Evolutionary conservation across 2,888 invertebrate genomes (phyloP).

Genomic region (Dichetophora obliterata): DNA sequence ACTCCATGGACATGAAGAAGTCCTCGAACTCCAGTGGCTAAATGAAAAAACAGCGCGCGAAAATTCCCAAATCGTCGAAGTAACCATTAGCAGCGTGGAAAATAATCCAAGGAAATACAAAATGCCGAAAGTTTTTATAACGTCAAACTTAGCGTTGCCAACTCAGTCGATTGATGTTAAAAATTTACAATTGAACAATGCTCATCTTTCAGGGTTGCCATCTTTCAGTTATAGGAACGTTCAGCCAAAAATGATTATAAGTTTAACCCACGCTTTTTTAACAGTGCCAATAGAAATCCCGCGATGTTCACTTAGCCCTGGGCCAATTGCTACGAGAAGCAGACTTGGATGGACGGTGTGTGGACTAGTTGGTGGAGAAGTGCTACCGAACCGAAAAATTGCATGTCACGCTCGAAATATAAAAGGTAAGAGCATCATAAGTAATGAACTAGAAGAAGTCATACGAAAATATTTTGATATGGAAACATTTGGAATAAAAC

Average conservation of each 20-base stretch:
- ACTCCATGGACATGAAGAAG: slow-evolving; percentile 7
- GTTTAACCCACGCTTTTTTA: slow-evolving; percentile 30
- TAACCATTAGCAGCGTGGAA: slow-evolving; percentile 7
- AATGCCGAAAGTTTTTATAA: slow-evolving; percentile 23
- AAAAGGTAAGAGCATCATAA: background rate
- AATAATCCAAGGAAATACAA: slow-evolving; percentile 20
- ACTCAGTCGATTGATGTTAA: slow-evolving; percentile 6
- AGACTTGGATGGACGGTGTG: slow-evolving; percentile 25
- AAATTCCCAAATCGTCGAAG: slow-evolving; percentile 4
- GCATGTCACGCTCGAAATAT: slow-evolving; percentile 10
- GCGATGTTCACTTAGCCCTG: background rate
- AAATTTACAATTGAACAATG: background rate
- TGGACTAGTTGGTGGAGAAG: background rate
- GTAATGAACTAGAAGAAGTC: slow-evolving; percentile 11
- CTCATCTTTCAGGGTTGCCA: slow-evolving; percentile 18
- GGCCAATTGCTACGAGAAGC: slow-evolving; percentile 26
- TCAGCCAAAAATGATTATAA: slow-evolving; percentile 33
- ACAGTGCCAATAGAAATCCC: slow-evolving; percentile 28
- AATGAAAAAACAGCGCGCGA: background rate
- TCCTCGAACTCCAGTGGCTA: slow-evolving; percentile 30
- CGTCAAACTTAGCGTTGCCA: slow-evolving; percentile 30
- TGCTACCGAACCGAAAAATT: background rate
- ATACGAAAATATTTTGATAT: slow-evolving; percentile 21
- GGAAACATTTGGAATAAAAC: slow-evolving; percentile 33
- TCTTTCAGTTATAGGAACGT: slow-evolving; percentile 6